Evolutionary conservation across 2,888 invertebrate genomes (phyloP).

Genomic region (Phorcus lineatus): DNA sequence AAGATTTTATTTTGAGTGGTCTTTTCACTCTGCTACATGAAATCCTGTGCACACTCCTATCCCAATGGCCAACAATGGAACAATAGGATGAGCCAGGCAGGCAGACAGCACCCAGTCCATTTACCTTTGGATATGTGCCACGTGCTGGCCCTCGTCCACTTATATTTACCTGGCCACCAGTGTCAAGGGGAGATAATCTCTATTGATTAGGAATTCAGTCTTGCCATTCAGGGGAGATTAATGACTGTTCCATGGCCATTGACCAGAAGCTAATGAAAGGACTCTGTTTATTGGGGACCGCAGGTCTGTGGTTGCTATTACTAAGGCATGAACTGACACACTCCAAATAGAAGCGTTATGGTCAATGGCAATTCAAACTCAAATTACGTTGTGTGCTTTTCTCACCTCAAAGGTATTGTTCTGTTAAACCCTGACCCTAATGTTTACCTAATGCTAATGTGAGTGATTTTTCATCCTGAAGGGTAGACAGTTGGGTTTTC

Average conservation of each 20-base stretch:
- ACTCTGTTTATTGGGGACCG: too few relatives aligned
- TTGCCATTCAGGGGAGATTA: constrained; percentile 21
- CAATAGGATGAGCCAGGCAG: not conserved
- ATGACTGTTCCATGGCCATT: not conserved
- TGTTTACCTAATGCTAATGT: constrained; percentile 26
- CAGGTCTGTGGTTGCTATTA: not conserved
- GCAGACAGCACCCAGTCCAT: not conserved
- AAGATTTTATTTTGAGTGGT: too few relatives aligned
- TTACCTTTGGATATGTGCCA: constrained; percentile 1
- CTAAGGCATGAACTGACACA: not conserved
- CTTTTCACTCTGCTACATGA: too few relatives aligned
- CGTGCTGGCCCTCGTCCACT: not conserved
- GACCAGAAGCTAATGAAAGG: not conserved
- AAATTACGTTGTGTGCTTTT: constrained; percentile 23
- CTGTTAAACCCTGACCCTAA: constrained; percentile 17
- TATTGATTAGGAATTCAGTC: constrained; percentile 1
- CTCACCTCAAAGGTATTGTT: constrained; percentile 10
- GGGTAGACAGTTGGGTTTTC: not conserved
- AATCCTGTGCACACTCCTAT: too few relatives aligned
- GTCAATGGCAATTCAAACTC: constrained; percentile 1
- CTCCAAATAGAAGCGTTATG: not conserved
- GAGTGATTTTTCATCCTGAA: constrained; percentile 17
- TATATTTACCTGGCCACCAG: constrained; percentile 21
- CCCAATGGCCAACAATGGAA: not conserved
- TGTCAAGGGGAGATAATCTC: constrained; percentile 27